phyloP scores from a whole-genome alignment of 1,140 invertebrate species.

The Laupala kohalensis region DNA sequence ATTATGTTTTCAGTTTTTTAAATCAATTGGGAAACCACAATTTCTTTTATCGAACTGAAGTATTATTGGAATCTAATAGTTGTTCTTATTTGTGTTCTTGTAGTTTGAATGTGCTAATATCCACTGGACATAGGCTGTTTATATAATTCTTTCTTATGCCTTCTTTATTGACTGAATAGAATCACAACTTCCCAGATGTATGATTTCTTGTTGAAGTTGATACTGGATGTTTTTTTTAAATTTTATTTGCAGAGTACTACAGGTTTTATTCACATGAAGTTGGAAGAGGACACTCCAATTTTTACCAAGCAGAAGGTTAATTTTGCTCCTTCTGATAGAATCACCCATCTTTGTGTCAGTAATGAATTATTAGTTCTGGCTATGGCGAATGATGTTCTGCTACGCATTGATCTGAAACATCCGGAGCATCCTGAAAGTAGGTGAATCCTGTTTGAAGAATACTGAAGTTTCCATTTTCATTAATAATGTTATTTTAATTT shows the following conservation, averaged over 20 bases:
- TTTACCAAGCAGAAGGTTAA: conserved; percentile 67
- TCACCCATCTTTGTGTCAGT: conserved; percentile 66
- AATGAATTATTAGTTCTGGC: conserved; percentile 72
- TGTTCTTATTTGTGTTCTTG: too few relatives aligned
- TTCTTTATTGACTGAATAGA: too few relatives aligned
- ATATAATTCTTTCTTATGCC: too few relatives aligned
- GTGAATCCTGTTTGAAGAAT: conserved; percentile 26
- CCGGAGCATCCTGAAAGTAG: conserved; percentile 50
- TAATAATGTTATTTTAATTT: background rate
- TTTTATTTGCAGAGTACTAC: conserved; percentile 32
- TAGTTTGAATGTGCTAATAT: too few relatives aligned
- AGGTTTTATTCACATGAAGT: conserved; percentile 52
- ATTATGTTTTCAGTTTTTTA: background rate
- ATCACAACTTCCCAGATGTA: too few relatives aligned
- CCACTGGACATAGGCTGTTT: too few relatives aligned
- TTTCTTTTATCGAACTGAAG: too few relatives aligned
- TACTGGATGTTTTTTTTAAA: background rate
- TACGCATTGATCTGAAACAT: conserved; percentile 69
- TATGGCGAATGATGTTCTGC: conserved; percentile 67
- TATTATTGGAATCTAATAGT: too few relatives aligned
- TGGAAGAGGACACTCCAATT: conserved; percentile 57
- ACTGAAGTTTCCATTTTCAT: background rate
- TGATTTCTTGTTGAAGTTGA: too few relatives aligned
- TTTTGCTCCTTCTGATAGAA: conserved; percentile 57
- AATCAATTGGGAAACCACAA: too few relatives aligned